Evolutionary conservation across 2,113 vertebrate genomes (phyloP).

Genomic region (Lycocorax pyrrhopterus): DNA sequence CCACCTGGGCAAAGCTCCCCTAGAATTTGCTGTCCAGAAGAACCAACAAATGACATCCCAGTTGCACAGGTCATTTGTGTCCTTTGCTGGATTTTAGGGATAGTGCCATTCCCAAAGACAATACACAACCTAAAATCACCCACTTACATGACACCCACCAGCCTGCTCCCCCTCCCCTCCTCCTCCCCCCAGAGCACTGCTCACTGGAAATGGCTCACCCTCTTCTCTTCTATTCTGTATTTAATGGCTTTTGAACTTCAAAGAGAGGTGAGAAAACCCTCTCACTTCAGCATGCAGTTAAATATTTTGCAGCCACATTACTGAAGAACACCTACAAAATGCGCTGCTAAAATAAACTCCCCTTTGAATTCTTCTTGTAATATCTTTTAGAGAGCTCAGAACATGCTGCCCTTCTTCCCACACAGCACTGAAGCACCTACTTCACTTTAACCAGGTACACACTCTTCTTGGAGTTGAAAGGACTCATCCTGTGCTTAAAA

Average conservation of each 20-base stretch:
- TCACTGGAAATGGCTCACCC: neutral
- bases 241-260: slow-evolving; percentile 10
- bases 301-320: neutral
- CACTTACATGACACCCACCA: neutral
- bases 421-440: neutral
- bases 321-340: neutral
- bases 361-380: neutral
- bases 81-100: neutral
- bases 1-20: neutral
- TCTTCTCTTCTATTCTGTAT: neutral
- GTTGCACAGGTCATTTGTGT: neutral
- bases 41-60: neutral
- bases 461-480: neutral
- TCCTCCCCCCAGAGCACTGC: neutral
- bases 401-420: neutral
- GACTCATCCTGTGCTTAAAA: neutral
- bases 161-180: neutral
- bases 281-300: neutral
- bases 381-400: neutral
- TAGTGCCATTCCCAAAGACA: neutral
- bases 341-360: neutral
- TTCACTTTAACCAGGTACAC: slow-evolving; percentile 13
- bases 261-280: slow-evolving; percentile 2
- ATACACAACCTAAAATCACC: neutral
- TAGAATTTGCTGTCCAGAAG: neutral